Conservation (phyloP, 2,888 invertebrate species). For the Ametastegia equiseti region DNA sequence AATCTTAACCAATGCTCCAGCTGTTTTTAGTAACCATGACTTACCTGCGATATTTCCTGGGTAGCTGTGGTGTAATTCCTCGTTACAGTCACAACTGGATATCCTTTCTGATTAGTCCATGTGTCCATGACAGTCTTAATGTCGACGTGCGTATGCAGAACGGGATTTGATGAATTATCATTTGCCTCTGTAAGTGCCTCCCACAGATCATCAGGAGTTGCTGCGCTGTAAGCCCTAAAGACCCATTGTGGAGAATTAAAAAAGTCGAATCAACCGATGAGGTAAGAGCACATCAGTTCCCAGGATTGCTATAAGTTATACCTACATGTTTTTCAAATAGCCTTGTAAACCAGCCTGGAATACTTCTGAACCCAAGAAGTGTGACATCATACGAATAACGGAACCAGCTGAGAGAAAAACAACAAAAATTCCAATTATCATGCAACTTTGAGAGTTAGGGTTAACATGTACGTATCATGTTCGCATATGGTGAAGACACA, state of each 20-base stretch:
- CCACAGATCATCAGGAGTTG: conserved; percentile 63
- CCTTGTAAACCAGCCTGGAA: conserved; percentile 77
- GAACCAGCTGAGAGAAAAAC: conserved; percentile 63
- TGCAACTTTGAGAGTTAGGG: not conserved
- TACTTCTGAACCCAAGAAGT: conserved; percentile 76
- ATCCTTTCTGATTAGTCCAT: conserved; percentile 75
- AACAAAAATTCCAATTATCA: not conserved
- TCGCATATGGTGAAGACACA: too few species aligned
- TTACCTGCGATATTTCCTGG: conserved; percentile 36
- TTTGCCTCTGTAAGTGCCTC: conserved; percentile 46
- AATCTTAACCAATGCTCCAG: not conserved
- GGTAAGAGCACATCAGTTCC: too few species aligned
- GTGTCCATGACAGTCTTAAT: conserved; percentile 70
- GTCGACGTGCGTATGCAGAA: conserved; percentile 55
- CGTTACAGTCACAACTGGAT: conserved; percentile 68
- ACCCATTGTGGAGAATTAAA: not conserved
- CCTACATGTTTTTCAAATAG: conserved; percentile 78
- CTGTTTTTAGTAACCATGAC: not conserved
- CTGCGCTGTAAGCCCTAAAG: conserved; percentile 54
- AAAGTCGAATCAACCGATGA: not conserved
- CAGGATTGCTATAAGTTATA: conserved; percentile 42
- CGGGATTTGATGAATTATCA: not conserved
- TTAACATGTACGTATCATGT: too few species aligned
- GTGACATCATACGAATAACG: conserved; percentile 79
- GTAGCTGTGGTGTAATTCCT: conserved; percentile 56